Conservation (phyloP, 1,140 invertebrate genomes). For the Drosophila pseudoobscura region DNA sequence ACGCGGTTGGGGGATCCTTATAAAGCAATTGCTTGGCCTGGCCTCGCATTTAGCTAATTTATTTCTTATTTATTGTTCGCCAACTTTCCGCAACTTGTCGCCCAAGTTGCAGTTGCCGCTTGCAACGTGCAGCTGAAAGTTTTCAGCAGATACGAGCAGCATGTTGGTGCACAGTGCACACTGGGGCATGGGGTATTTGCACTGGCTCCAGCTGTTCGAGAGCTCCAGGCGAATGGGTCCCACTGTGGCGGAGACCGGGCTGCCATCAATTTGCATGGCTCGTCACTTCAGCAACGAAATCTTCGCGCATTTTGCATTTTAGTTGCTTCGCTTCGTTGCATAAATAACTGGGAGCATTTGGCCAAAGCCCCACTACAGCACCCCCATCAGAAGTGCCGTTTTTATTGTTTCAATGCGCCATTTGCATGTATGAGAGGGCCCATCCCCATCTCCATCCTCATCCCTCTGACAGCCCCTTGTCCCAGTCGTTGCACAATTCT, state of each 20-base stretch:
- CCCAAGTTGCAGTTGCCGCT: constrained; percentile 21
- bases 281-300: constrained; percentile 65
- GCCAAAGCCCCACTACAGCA: neutral
- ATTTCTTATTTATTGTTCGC: constrained; percentile 36
- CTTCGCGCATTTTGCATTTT: constrained; percentile 70
- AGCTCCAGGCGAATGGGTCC: constrained; percentile 18
- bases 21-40: no score
- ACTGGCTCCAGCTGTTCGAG: neutral
- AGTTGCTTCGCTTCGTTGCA: constrained; percentile 69
- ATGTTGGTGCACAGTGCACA: constrained; percentile 13
- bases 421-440: constrained; percentile 61
- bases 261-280: constrained; percentile 70
- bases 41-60: constrained; percentile 29
- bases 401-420: constrained; percentile 66
- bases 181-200: constrained; percentile 16
- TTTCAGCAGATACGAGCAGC: constrained; percentile 17
- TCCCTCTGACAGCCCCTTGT: constrained; percentile 7
- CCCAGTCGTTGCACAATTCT: constrained; percentile 52
- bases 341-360: constrained; percentile 63
- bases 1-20: no score
- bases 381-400: constrained; percentile 46
- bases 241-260: constrained; percentile 15
- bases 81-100: constrained; percentile 29
- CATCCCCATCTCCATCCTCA: neutral
- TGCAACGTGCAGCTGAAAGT: constrained; percentile 20